phyloP scores from a whole-genome alignment of 2,797 vertebrate genomes.

The Crocodylus rhombifer region DNA sequence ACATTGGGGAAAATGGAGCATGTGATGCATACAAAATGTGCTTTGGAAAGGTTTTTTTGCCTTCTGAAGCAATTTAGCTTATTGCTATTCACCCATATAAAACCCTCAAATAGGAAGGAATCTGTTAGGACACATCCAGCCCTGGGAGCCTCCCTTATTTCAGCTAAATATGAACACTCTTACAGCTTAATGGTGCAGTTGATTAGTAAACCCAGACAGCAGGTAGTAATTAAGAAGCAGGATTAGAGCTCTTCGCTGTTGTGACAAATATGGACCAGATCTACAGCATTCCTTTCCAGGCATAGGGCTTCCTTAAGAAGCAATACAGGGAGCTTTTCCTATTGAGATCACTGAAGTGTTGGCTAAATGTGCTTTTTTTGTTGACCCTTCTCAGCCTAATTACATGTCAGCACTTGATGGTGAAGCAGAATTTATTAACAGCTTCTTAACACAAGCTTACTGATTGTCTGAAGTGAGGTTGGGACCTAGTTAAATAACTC shows the following conservation, averaged over 20 bases:
- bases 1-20: neutral
- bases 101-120: neutral
- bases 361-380: neutral
- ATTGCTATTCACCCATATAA: neutral
- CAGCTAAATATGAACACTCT: neutral
- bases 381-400: neutral
- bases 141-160: neutral
- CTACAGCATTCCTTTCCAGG: neutral
- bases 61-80: neutral
- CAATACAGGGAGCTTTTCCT: neutral
- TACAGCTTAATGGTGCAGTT: neutral
- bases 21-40: neutral
- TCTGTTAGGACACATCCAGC: neutral
- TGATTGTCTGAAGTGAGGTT: neutral
- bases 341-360: neutral
- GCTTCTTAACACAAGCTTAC: neutral
- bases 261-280: accelerated
- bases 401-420: neutral
- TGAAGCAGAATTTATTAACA: neutral
- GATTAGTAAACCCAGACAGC: neutral
- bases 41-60: neutral
- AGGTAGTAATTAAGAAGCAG: neutral
- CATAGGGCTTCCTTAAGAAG: neutral
- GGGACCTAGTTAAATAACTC: neutral
- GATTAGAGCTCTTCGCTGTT: neutral